phyloP scores from a whole-genome alignment of 2,113 vertebrate genomes.

The Halcyon senegalensis region DNA sequence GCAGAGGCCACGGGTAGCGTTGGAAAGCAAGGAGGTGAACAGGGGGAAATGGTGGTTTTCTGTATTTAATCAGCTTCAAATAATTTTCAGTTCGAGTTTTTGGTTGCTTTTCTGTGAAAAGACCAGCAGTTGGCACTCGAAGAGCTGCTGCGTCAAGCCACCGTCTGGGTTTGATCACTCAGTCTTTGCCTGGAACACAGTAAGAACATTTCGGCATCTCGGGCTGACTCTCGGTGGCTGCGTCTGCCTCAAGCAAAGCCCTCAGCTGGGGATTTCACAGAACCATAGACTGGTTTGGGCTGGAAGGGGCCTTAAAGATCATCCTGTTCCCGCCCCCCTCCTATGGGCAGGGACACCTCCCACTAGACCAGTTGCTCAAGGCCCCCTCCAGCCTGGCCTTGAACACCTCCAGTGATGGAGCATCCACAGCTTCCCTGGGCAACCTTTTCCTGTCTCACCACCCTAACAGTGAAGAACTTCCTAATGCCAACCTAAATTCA shows the following conservation, averaged over 20 bases:
- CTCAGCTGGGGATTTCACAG: neutral
- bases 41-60: rapidly evolving
- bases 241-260: rapidly evolving
- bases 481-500: no score
- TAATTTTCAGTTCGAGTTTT: neutral
- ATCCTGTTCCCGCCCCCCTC: no score
- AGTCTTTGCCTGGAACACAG: neutral
- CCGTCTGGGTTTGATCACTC: neutral
- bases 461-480: no score
- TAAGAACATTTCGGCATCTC: neutral
- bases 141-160: neutral
- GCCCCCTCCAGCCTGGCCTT: no score
- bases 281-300: no score
- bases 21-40: neutral
- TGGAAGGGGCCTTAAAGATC: no score
- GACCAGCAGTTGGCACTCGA: neutral
- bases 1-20: rapidly evolving
- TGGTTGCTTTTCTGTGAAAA: neutral
- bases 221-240: rapidly evolving
- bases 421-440: no score
- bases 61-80: neutral
- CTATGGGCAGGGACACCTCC: no score
- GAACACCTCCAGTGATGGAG: no score
- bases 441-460: no score
- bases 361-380: no score